These are phyloP conservation scores for Lytechinus pictus DNA, from an alignment of 35 echinoderm and acorn worm genomes.

Conservation along the genomic window DNA sequence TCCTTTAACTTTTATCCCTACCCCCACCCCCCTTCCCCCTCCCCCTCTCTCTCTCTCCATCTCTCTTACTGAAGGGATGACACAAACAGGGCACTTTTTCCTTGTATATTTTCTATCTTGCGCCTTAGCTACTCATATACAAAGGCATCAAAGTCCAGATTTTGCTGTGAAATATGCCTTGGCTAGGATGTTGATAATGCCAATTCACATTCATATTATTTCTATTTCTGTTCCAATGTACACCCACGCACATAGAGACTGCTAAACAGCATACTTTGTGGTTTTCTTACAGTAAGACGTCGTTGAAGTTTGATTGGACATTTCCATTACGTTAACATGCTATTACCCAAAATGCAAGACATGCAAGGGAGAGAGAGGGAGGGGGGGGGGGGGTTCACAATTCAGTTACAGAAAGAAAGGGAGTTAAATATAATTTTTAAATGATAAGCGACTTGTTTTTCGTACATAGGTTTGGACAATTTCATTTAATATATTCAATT, in stretches of 20 bases:
- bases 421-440: too few species aligned
- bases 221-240: background rate
- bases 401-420: too few species aligned
- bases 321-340: background rate
- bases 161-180: background rate
- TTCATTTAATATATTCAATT: too few species aligned
- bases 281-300: background rate
- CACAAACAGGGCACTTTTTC: background rate
- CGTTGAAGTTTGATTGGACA: background rate
- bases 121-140: background rate
- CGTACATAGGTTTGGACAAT: too few species aligned
- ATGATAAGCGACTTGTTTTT: too few species aligned
- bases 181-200: background rate
- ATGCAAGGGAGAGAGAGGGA: too few species aligned
- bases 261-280: background rate
- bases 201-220: background rate
- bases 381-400: too few species aligned
- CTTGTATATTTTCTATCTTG: background rate
- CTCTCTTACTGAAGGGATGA: background rate
- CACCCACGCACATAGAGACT: background rate
- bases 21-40: too few species aligned
- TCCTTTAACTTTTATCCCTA: too few species aligned
- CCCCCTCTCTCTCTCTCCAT: background rate
- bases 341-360: too few species aligned
- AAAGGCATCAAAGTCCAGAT: background rate